Evolutionary conservation across 2,888 invertebrate species (phyloP), one percentile per base, ranked within the genome.

Genomic region (Neoascia interrupta): DNA sequence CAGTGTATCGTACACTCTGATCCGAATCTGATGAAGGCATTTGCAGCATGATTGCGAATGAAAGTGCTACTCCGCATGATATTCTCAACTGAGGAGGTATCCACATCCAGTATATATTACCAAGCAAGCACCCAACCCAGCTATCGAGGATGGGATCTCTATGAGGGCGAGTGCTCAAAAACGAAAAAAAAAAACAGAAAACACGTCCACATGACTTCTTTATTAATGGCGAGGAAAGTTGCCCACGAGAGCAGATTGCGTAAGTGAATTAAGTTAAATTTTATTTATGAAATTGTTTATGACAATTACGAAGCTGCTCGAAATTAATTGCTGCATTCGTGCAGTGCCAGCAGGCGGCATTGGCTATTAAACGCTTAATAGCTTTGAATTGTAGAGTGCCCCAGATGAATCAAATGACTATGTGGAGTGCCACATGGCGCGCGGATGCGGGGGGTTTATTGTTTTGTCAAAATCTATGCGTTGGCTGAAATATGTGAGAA

Each of bases 261-360:
- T 73, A 68, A 79, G 79, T 79, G 73, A 79, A 73, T 73, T 79
- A 73, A 79, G 73, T 66, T 73, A 54, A 79, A 79, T 73, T 79
- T 79, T 79, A 79, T 79, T 79, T 79, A 79, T 79, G 79, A 73
- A 79, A 73, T 79, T 79, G 73, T 79, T 79, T 79, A 79, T 73
- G 73, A 73, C 79, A 79, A 79, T 79, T 73, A 79, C 66, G 66
- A 43, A 68, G 73, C n/a, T n/a, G n/a, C 49, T 41, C 37, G 21
- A 18, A 79, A 79, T 79, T 79, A 79, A 79, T 79, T 79, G 73
- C 79, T 79, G 72, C 60, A 68, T 66, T 73, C 79, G 66, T 79
- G 79, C 79, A 79, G 51, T 28, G 73, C 31, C 72, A 72, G 72
- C 76, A 72, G 47, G 43, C 72, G 53, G 58, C 64, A 64, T n/a